A percentile compares a stretch with the other conserved stretches of the same genome.
phyloP scores from a whole-genome alignment of 2,797 vertebrate genomes.

The Eleutherodactylus coqui region DNA sequence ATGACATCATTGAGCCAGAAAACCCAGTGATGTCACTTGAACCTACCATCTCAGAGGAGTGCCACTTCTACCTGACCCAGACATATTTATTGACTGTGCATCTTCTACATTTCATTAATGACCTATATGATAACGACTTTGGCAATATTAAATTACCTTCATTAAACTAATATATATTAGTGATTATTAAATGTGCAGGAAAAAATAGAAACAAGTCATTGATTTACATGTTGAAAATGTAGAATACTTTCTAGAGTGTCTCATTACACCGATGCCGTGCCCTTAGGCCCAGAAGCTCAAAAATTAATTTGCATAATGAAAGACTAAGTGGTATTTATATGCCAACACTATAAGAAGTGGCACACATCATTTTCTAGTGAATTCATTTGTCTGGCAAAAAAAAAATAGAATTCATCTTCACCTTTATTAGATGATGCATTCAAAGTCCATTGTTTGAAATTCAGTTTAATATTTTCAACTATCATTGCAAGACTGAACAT shows the following conservation, averaged over 20 bases:
- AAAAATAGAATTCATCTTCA: conserved; percentile 12
- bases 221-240: conserved; percentile 25
- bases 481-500: background rate
- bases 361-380: conserved; percentile 10
- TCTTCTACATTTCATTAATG: background rate
- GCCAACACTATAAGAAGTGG: conserved; percentile 26
- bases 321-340: conserved; percentile 42
- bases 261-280: conserved; percentile 22
- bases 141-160: background rate
- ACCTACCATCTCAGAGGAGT: too few species aligned
- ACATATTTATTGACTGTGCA: background rate
- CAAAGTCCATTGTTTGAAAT: conserved; percentile 14
- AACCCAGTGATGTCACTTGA: too few species aligned
- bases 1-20: too few species aligned
- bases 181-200: background rate
- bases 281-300: conserved; percentile 23
- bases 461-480: background rate
- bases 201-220: background rate
- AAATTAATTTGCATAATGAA: conserved; percentile 52
- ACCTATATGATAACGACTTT: background rate
- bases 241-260: conserved; percentile 5
- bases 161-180: background rate
- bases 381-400: conserved; percentile 29
- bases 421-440: conserved; percentile 15
- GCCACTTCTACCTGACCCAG: background rate